Conservation (phyloP, 2,888 invertebrate genomes). For the Pollenia griseotomentosa region DNA sequence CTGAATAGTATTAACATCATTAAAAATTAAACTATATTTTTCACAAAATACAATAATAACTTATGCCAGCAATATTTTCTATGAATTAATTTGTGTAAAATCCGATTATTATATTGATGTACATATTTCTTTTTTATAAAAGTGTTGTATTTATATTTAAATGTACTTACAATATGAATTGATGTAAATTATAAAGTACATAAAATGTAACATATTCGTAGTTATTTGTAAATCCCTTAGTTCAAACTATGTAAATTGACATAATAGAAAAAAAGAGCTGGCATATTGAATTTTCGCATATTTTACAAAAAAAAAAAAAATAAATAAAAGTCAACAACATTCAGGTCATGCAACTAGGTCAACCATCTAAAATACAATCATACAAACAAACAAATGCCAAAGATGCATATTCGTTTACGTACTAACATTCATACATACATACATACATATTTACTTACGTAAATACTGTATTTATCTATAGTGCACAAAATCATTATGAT, state of each 20-base stretch:
- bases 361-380: conserved; percentile 50
- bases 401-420: neutral
- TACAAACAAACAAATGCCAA: conserved; percentile 24
- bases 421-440: neutral
- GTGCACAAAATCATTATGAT: conserved; percentile 38
- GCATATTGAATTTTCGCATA: conserved; percentile 70
- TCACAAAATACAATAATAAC: conserved; percentile 14
- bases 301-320: conserved; percentile 38
- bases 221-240: conserved; percentile 66
- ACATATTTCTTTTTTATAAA: neutral
- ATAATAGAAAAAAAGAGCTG: conserved; percentile 57
- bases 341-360: conserved; percentile 72
- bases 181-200: neutral
- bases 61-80: conserved; percentile 26
- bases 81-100: conserved; percentile 42
- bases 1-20: too few relatives aligned
- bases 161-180: conserved; percentile 13
- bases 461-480: conserved; percentile 50
- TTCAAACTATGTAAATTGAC: conserved; percentile 71
- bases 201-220: conserved; percentile 29
- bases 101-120: conserved; percentile 51
- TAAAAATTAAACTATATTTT: neutral
- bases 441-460: conserved; percentile 6
- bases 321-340: conserved; percentile 26
- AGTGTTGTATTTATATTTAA: neutral